Base-by-base conservation (phyloP, 2,888 invertebrate genomes). In the Hirudinaria manillensis region DNA sequence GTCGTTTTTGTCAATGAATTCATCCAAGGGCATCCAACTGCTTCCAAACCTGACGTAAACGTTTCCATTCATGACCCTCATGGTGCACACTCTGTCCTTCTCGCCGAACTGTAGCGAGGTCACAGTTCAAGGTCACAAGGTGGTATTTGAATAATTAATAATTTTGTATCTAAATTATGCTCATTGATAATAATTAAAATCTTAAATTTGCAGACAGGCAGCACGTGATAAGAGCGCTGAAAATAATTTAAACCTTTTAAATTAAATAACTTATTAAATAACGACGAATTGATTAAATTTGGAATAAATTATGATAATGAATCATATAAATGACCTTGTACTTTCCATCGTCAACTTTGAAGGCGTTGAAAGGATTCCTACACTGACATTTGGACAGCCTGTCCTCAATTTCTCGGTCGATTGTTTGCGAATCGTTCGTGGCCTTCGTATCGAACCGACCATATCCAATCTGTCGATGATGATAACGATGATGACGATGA, bases 1-100 rank as follows among this genome's bases (percentile, higher is more conserved):
- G 89, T 99, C 99, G 86, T 99, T 98, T 88, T 97, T 98, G 83
- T 95, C 89, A 76, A 99, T 90, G 90, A 99, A 99, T 87, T 98
- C 98, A 86, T 97, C 97, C 77, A 99, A 89, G 10, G 97, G 96
- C 76, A 96, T 95, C 99, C 99, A 99, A 75, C 99, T 99, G 78
- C 99, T 99, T 45, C 99, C 99, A n/a, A 99, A 99, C 80, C 99
- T 91, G 80, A 99, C 99, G 99, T 99, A 99, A 24, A 99, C 99
- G 53, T 98, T 97, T 81, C 96, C 97, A 77, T 98, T 92, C 71
- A 99, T 89, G 85, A 99, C 99, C 79, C 99, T 91, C 32, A 99
- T 99, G 79, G 99, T 89, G 67, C 98, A 91, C 74, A 84, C 80
- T 75, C 83, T 82, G 77, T 82, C 82, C 76, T 82, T 84, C 77